phyloP scores from a whole-genome alignment of 2,113 vertebrate species.

The Dicentrarchus labrax region DNA sequence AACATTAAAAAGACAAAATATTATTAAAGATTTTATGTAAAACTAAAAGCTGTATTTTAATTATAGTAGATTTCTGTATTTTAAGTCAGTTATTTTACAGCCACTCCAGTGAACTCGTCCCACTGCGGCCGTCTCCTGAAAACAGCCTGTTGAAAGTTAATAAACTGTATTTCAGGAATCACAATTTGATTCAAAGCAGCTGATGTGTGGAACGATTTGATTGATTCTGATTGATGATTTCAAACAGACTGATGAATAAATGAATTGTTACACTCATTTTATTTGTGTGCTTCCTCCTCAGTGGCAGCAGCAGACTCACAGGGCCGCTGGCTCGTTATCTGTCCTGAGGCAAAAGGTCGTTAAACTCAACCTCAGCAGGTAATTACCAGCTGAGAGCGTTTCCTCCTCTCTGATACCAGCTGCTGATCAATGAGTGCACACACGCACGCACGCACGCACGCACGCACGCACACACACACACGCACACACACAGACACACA shows the following conservation, averaged over 20 bases:
- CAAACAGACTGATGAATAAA: not conserved
- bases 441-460: slow-evolving; percentile 21
- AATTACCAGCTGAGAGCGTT: slow-evolving; percentile 57
- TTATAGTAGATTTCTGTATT: too few relatives aligned
- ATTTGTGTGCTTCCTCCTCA: too few relatives aligned
- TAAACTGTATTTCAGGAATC: not conserved
- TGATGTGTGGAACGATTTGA: not conserved
- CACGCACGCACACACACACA: slow-evolving; percentile 22
- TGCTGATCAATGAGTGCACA: slow-evolving; percentile 54
- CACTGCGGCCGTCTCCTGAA: too few relatives aligned
- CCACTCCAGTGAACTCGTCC: too few relatives aligned
- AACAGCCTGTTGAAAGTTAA: too few relatives aligned
- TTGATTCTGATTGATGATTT: not conserved
- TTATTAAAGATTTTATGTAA: too few relatives aligned
- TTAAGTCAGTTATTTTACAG: too few relatives aligned
- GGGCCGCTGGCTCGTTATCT: slow-evolving; percentile 14
- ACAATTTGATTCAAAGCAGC: not conserved
- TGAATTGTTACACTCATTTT: not conserved
- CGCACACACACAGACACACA: slow-evolving; percentile 24
- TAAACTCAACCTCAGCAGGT: slow-evolving; percentile 45
- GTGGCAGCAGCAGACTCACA: not conserved
- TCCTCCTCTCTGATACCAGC: slow-evolving; percentile 52
- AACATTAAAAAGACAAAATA: too few relatives aligned
- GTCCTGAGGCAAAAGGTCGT: slow-evolving; percentile 47
- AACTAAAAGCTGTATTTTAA: too few relatives aligned